A percentile compares a stretch with the other conserved stretches of the same genome.
Conservation (phyloP, 2,113 vertebrate genomes). For the Vulpes lagopus region DNA sequence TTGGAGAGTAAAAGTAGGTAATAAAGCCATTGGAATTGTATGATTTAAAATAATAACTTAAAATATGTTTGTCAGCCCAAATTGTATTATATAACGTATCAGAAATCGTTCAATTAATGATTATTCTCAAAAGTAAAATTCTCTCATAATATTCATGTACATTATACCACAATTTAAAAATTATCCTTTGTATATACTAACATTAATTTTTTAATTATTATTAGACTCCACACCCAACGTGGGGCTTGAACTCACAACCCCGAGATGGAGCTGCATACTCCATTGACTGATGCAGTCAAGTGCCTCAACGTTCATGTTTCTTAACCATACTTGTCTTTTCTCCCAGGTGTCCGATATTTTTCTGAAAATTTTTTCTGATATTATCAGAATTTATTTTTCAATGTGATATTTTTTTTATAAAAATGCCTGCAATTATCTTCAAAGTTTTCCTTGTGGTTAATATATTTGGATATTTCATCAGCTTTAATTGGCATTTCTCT, state of each 20-base stretch:
- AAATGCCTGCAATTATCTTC: neutral
- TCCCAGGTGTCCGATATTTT: neutral
- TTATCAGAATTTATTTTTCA: neutral
- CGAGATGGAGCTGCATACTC: neutral
- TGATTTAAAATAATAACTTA: neutral
- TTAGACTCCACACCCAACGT: neutral
- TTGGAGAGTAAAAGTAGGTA: conserved; percentile 4
- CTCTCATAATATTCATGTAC: neutral
- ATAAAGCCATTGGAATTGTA: neutral
- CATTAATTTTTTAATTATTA: neutral
- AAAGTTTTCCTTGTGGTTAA: neutral
- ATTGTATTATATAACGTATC: neutral
- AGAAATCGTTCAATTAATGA: neutral
- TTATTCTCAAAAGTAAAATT: neutral
- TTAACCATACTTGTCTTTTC: neutral
- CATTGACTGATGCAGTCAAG: neutral
- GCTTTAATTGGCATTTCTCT: neutral
- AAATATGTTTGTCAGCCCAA: neutral
- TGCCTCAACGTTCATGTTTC: neutral
- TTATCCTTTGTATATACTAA: neutral
- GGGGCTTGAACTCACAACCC: neutral
- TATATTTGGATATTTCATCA: neutral
- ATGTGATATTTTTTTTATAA: neutral
- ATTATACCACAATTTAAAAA: neutral
- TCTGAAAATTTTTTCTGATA: neutral